Base-by-base conservation (phyloP, 2,797 vertebrate species). In the Amphiprion clarkii region DNA sequence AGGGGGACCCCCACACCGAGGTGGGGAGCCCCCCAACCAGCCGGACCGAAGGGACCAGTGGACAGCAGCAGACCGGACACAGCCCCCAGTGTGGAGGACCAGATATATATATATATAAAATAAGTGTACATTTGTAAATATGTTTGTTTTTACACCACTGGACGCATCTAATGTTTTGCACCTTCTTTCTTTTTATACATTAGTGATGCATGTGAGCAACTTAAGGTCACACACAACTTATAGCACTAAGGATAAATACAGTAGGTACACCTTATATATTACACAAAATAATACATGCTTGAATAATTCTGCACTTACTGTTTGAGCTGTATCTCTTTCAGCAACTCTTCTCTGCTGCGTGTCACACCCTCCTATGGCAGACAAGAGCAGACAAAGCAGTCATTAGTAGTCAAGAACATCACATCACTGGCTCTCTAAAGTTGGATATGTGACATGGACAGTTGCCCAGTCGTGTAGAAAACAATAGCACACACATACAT, bases 281-380 rank as follows among this genome's bases (percentile, higher is more conserved):
- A 44, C 1, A 44, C 16, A 3, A 44, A 44, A 44, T 48, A 25
- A 23, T 33, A 40, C 19, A 75, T 55, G 65, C 36, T 55, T 51
- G 39, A 57, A 64, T 33, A 61, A 27, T 21, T 60, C 19, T 65
- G 55, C 36, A 84, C 86, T 83, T 89, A 92, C 88, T 55, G 58
- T 84, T 36, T 72, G 25, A 29, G 62, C 71, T 3, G 66, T 23
- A 27, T 63, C 0, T 79, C 14, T 46, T 56, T 68, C 33, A 67
- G 42, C 48, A 48, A 52, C 36, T 76, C 75, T 27, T 80, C 51
- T 71, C 74, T 52, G 42, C 27, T 67, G 63, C 19, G 31, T 57
- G 71, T 40, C 70, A 62, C 73, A 33, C 57, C 73, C 48, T 86
- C 84, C 89, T 92, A 60, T 64, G 21, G 81, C 39, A 39, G 48